Percentiles rank a stretch among this genome's conserved stretches.
These are phyloP conservation scores for Gila robusta DNA, from an alignment of 2,797 vertebrate genomes.

Conservation along the genomic window DNA sequence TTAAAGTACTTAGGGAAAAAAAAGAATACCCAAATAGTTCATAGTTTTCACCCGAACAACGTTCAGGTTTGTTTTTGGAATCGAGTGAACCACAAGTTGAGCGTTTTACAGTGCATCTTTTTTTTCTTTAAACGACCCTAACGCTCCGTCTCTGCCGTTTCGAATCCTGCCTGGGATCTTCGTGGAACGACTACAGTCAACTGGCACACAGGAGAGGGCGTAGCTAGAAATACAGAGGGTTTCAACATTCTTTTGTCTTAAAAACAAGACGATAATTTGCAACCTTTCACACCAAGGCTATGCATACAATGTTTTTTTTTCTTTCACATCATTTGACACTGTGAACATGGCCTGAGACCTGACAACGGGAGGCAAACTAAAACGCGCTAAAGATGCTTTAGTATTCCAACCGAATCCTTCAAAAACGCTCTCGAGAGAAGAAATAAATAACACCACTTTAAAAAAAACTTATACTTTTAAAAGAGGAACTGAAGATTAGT, in stretches of 20 bases:
- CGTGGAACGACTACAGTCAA: conserved; percentile 66
- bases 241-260: conserved; percentile 86
- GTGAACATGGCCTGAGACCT: conserved; percentile 77
- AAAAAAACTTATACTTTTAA: conserved; percentile 72
- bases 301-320: conserved; percentile 75
- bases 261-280: conserved; percentile 77
- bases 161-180: conserved; percentile 59
- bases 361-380: conserved; percentile 75
- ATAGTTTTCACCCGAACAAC: conserved; percentile 55
- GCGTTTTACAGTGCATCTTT: conserved; percentile 79
- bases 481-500: conserved; percentile 81
- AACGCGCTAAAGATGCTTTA: conserved; percentile 75
- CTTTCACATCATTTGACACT: conserved; percentile 75
- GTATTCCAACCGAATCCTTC: conserved; percentile 79
- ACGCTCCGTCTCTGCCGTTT: conserved; percentile 59
- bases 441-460: conserved; percentile 80
- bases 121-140: conserved; percentile 72
- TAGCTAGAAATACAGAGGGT: conserved; percentile 76
- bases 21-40: conserved; percentile 59
- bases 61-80: conserved; percentile 66
- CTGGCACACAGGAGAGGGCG: conserved; percentile 70
- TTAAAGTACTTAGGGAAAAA: conserved; percentile 69
- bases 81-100: conserved; percentile 70
- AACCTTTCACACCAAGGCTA: conserved; percentile 79
- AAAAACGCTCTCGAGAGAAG: conserved; percentile 76